Evolutionary conservation across 2,797 vertebrate genomes (phyloP), one percentile per base, ranked within the genome.

Genomic region (Hypotaenidia okinawae): DNA sequence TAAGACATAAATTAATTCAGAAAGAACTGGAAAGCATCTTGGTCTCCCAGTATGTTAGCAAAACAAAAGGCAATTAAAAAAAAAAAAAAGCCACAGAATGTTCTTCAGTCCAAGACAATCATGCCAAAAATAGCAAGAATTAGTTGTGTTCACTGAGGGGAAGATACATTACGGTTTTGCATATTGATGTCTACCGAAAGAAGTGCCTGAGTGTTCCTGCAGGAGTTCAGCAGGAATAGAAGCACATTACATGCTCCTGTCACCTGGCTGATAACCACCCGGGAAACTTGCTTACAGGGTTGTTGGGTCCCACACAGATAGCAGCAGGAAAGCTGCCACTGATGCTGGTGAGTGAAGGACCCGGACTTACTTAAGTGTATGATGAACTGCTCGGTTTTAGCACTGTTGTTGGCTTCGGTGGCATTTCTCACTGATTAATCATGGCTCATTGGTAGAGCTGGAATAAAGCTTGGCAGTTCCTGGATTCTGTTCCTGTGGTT

Each of bases 401-500:
- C 7, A 1, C 49, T 90, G 27, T 51, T 77, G 16, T 3, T 85
- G 75, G n/a, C 47, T 87, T 83, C 61, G 28, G 61, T 85, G 79
- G 54, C 87, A 49, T 93, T 92, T 87, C 69, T 93, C 76, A 66
- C 61, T 1, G 12, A 35, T 92, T 87, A 81, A 75, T 95, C 90
- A 78, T 35, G 77, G 64, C 33, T 54, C 24, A 1, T 72, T 89
- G 47, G 70, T n/a, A 57, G 74, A 87, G 63, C 84, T 95, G 93
- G 75, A 92, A 89, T 93, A 74, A 83, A 92, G 32, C 79, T 72
- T 16, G 1, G 58, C 93, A 91, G 66, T 96, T 95, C 78, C 89
- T 95, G 94, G 75, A 45, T 89, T 77, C 78, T 87, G 45, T 91
- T 94, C 88, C 84, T 96, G 93, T 95, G 92, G 93, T 95, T 95